Conservation (phyloP, 2,888 invertebrate genomes). For the Falcaria lacertinaria region DNA sequence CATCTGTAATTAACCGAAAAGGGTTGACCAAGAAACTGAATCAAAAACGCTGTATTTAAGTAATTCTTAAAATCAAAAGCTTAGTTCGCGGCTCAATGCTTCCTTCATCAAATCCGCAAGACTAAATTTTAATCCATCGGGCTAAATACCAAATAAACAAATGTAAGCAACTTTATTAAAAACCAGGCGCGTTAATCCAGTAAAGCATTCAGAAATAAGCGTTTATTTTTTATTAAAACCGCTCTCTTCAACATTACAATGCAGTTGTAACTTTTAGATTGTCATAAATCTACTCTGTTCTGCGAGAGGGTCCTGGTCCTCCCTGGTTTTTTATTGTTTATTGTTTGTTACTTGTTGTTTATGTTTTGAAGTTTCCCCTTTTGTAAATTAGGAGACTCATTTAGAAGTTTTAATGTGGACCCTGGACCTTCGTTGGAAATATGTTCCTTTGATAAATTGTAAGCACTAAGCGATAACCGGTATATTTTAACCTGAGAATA, state of each 20-base stretch:
- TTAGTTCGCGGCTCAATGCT: too few relatives aligned
- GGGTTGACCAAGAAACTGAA: too few relatives aligned
- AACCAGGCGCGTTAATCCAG: background rate
- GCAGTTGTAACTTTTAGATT: slow-evolving; percentile 3
- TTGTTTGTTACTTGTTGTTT: slow-evolving; percentile 1
- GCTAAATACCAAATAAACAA: too few relatives aligned
- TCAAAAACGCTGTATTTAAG: too few relatives aligned
- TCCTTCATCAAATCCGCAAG: too few relatives aligned
- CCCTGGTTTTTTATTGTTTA: slow-evolving; percentile 2
- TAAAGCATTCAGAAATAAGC: background rate
- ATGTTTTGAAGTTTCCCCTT: background rate
- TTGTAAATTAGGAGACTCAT: slow-evolving; percentile 2
- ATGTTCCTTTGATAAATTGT: background rate
- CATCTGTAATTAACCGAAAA: too few relatives aligned
- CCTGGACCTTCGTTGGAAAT: background rate
- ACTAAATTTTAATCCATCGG: too few relatives aligned
- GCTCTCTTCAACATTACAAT: background rate
- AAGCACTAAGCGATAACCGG: too few relatives aligned
- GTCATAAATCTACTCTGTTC: slow-evolving; percentile 1
- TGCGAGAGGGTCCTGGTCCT: background rate
- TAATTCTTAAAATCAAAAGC: too few relatives aligned
- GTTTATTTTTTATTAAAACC: background rate
- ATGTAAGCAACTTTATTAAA: background rate
- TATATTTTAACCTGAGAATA: too few relatives aligned
- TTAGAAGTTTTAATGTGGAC: slow-evolving; percentile 3